phyloP scores from a whole-genome alignment of 2,888 invertebrate genomes.

The Napeogenes sylphis region DNA sequence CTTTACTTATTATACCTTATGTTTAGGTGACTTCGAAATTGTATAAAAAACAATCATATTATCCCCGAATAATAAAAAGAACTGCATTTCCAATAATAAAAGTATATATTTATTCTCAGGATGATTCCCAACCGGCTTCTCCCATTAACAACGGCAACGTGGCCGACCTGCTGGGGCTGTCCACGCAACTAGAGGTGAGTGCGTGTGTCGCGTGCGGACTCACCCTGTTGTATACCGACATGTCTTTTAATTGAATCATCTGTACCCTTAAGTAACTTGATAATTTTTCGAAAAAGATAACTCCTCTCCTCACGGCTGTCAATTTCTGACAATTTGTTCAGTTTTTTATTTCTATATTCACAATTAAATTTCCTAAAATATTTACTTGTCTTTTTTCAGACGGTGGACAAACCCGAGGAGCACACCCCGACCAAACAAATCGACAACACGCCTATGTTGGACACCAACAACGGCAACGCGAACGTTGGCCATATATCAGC shows the following conservation, averaged over 20 bases:
- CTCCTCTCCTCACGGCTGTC: background rate
- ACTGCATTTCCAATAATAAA: background rate
- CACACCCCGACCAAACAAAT: slow-evolving; percentile 42
- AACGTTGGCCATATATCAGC: slow-evolving; percentile 56
- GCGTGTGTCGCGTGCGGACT: background rate
- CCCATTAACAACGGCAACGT: slow-evolving; percentile 60
- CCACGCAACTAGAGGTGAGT: slow-evolving; percentile 55
- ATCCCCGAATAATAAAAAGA: slow-evolving; percentile 5
- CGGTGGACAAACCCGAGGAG: slow-evolving; percentile 55
- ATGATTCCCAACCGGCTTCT: slow-evolving; percentile 18
- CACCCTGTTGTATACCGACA: background rate
- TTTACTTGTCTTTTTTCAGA: slow-evolving; percentile 37
- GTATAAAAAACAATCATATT: slow-evolving; percentile 8
- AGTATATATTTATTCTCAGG: background rate
- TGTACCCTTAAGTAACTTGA: too few relatives aligned
- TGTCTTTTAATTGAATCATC: too few relatives aligned
- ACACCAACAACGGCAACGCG: slow-evolving; percentile 57
- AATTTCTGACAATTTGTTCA: background rate
- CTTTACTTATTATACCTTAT: background rate
- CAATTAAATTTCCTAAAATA: background rate
- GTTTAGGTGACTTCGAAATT: background rate
- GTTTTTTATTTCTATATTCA: background rate
- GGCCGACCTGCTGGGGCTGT: slow-evolving; percentile 59
- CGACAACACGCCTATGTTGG: slow-evolving; percentile 34
- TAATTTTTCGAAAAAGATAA: too few relatives aligned